Percentiles rank a stretch among this genome's conserved stretches.
phyloP scores from a whole-genome alignment of 2,888 invertebrate genomes.

The Sphaerophoria taeniata region DNA sequence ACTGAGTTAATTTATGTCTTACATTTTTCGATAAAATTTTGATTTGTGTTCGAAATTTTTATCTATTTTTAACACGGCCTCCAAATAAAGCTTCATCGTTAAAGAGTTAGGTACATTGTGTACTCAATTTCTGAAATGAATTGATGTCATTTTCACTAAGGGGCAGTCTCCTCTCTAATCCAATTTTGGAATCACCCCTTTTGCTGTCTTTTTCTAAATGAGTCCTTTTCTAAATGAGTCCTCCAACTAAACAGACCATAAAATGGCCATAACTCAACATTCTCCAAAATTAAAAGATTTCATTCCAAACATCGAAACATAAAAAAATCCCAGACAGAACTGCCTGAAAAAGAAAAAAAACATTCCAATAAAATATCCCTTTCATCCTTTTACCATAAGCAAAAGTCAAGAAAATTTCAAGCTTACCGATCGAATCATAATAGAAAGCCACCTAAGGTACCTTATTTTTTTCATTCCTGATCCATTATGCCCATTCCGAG shows the following conservation, averaged over 20 bases:
- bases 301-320: slow-evolving; percentile 25
- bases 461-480: slow-evolving; percentile 49
- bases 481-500: slow-evolving; percentile 41
- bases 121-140: no score
- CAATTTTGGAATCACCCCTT: no score
- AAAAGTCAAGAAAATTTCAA: slow-evolving; percentile 49
- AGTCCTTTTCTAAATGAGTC: no score
- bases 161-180: no score
- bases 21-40: no score
- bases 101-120: no score
- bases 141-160: no score
- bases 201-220: no score
- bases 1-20: no score
- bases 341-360: slow-evolving; percentile 27
- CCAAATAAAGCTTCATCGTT: no score
- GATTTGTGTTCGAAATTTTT: no score
- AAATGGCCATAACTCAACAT: slow-evolving; percentile 8
- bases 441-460: slow-evolving; percentile 21
- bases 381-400: slow-evolving; percentile 15
- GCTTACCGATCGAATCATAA: slow-evolving; percentile 62
- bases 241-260: slow-evolving; percentile 19
- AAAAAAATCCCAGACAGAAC: slow-evolving; percentile 8
- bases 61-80: no score
- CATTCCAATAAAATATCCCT: slow-evolving; percentile 36
- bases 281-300: slow-evolving; percentile 36